phyloP scores from a whole-genome alignment of 1,140 invertebrate species.

The Ephestia elutella region DNA sequence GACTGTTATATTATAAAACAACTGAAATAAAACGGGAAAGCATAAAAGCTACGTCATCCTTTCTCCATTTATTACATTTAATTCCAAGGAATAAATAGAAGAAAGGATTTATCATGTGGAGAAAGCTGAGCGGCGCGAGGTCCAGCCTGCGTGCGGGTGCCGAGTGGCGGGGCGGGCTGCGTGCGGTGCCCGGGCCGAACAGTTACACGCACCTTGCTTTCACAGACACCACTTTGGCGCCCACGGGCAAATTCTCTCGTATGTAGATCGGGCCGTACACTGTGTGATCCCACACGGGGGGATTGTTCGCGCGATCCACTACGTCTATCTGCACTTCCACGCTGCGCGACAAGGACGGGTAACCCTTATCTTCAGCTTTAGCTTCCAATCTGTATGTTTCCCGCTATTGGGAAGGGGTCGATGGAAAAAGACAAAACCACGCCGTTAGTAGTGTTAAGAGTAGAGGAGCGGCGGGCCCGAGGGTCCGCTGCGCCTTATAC shows the following conservation, averaged over 20 bases:
- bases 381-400: slow-evolving; percentile 98
- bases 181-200: slow-evolving; percentile 76
- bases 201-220: slow-evolving; percentile 91
- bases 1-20: no score
- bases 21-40: background rate
- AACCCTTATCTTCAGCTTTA: slow-evolving; percentile 96
- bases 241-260: slow-evolving; percentile 96
- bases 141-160: slow-evolving; percentile 68
- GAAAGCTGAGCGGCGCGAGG: slow-evolving; percentile 34
- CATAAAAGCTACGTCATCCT: background rate
- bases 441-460: slow-evolving; percentile 78
- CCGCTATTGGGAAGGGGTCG: slow-evolving; percentile 83
- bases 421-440: slow-evolving; percentile 80
- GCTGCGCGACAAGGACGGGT: slow-evolving; percentile 92
- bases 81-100: background rate
- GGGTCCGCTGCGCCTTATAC: slow-evolving; percentile 79
- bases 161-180: slow-evolving; percentile 72
- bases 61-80: background rate
- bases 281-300: slow-evolving; percentile 96
- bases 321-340: slow-evolving; percentile 98
- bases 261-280: slow-evolving; percentile 97
- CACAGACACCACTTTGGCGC: slow-evolving; percentile 96
- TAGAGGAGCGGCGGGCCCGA: slow-evolving; percentile 61
- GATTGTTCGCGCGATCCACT: slow-evolving; percentile 97
- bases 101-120: background rate